Percentiles rank a stretch among this genome's conserved stretches.
phyloP scores from a whole-genome alignment of 2,888 invertebrate species.

The Mythimna lalbum region DNA sequence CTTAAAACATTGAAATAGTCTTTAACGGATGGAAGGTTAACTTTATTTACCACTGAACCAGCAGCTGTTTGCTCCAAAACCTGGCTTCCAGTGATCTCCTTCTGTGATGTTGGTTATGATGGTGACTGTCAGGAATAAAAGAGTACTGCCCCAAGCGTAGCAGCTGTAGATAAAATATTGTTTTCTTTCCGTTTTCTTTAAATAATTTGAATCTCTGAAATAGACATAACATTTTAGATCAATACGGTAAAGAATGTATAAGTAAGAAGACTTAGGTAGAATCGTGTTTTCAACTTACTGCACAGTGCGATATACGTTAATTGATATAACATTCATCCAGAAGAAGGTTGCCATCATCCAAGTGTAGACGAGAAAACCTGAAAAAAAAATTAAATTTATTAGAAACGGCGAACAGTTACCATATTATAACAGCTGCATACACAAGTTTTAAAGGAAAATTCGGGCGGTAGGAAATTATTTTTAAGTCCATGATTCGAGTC shows the following conservation, averaged over 20 bases:
- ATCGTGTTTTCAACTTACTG: constrained; percentile 89
- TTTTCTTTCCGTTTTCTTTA: constrained; percentile 86
- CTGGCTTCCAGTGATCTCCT: constrained; percentile 90
- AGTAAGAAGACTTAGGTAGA: not conserved
- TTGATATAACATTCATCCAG: constrained; percentile 93
- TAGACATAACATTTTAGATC: not conserved
- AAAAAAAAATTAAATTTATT: constrained; percentile 28
- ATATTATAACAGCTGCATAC: not conserved
- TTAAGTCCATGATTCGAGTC: no score
- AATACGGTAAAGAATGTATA: not conserved
- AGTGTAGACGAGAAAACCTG: constrained; percentile 91
- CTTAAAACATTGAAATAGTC: not conserved
- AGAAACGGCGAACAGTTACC: not conserved
- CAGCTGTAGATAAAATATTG: constrained; percentile 90
- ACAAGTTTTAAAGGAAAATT: not conserved
- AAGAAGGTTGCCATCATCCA: constrained; percentile 93
- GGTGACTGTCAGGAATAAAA: constrained; percentile 87
- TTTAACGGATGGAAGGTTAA: not conserved
- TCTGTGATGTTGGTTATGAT: constrained; percentile 89
- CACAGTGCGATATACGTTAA: constrained; percentile 92
- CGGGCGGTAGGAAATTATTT: no score
- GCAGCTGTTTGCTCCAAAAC: constrained; percentile 90
- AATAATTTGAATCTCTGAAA: constrained; percentile 78
- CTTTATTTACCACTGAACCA: constrained; percentile 91
- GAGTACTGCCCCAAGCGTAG: constrained; percentile 91